Conservation (phyloP, 2,888 invertebrate genomes). For the Buathra laborator region DNA sequence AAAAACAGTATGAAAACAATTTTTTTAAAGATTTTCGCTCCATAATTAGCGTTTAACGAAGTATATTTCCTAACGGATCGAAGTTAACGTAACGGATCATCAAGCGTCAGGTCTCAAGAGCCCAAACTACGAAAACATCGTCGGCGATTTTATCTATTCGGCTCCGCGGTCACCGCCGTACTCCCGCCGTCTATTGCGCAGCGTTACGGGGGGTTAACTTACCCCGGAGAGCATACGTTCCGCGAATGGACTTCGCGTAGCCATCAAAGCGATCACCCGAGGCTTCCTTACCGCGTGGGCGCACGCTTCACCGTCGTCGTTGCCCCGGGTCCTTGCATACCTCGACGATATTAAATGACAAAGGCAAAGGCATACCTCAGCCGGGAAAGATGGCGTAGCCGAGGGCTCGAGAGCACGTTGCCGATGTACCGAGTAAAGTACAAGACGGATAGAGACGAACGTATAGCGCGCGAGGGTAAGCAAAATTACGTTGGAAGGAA, state of each 20-base stretch:
- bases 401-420: constrained; percentile 35
- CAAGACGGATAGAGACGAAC: constrained; percentile 46
- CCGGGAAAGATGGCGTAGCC: constrained; percentile 67
- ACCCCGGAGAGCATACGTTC: constrained; percentile 17
- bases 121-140: neutral
- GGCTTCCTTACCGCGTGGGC: constrained; percentile 80
- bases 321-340: constrained; percentile 78
- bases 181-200: neutral
- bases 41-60: neutral
- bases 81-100: too few species aligned
- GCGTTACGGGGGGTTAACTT: constrained; percentile 15
- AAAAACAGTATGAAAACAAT: too few species aligned
- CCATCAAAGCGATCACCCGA: constrained; percentile 85
- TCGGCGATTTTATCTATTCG: neutral
- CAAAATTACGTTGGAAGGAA: constrained; percentile 61
- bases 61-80: neutral
- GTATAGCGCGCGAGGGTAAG: constrained; percentile 23
- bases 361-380: constrained; percentile 85
- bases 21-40: too few species aligned
- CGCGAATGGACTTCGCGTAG: constrained; percentile 69
- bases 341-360: constrained; percentile 85
- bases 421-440: constrained; percentile 43
- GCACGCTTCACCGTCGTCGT: constrained; percentile 72
- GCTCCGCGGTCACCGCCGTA: neutral
- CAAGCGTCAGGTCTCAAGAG: too few species aligned